These are phyloP conservation scores for Trididemnum clinides DNA, from an alignment of 23 tunicate genomes.

Conservation along the genomic window DNA sequence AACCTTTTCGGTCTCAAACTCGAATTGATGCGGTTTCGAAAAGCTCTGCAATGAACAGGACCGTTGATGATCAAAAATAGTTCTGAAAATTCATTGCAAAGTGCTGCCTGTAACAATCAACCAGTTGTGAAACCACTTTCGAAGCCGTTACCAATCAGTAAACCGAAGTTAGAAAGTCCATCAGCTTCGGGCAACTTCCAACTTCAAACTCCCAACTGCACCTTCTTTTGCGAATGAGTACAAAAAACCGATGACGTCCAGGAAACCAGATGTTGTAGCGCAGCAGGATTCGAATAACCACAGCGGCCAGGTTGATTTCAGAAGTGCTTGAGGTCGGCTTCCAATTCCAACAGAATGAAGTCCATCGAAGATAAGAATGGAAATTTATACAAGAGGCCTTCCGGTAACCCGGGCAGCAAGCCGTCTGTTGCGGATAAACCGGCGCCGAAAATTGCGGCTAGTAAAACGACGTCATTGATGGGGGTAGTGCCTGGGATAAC, in stretches of 20 bases:
- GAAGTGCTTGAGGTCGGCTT: constrained; percentile 57
- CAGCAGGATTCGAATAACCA: not conserved
- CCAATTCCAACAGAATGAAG: not conserved
- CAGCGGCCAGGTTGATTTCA: constrained; percentile 39
- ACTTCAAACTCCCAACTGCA: not conserved
- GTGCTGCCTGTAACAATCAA: too few species aligned
- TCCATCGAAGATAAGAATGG: not conserved
- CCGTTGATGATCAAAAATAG: too few species aligned
- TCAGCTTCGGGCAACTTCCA: not conserved
- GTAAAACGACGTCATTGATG: too few species aligned
- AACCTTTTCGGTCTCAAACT: constrained; percentile 16
- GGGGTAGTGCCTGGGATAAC: not conserved
- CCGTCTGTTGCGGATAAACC: constrained; percentile 59
- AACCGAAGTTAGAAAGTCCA: not conserved
- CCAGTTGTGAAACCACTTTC: not conserved
- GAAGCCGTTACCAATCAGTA: not conserved
- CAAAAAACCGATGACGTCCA: constrained; percentile 1
- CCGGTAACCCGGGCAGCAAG: not conserved
- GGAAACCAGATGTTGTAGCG: not conserved
- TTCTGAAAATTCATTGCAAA: too few species aligned
- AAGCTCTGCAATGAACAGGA: too few species aligned
- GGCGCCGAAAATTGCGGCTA: too few species aligned
- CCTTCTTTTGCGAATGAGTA: not conserved
- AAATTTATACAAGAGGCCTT: too few species aligned
- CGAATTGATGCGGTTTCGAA: too few species aligned